Evolutionary conservation across 1,140 invertebrate species (phyloP).

Genomic region (Anastatus disparis): DNA sequence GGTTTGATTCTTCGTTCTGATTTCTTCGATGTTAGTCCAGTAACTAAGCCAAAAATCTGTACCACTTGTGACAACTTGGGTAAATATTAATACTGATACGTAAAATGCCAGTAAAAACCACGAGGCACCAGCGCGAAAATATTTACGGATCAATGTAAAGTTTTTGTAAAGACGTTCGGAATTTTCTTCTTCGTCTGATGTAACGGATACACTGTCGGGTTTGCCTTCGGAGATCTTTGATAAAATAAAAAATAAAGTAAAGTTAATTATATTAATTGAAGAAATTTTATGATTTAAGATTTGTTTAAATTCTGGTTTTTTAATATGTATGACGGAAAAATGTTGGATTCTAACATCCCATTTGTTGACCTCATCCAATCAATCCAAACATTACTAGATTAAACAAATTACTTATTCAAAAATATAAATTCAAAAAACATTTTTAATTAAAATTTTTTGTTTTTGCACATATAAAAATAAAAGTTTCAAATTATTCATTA

Average conservation of each 20-base stretch:
- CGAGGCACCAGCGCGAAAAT: slow-evolving; percentile 76
- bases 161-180: slow-evolving; percentile 12
- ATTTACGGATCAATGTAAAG: slow-evolving; percentile 52
- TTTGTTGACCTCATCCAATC: too few relatives aligned
- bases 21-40: slow-evolving; percentile 73
- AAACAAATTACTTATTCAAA: too few relatives aligned
- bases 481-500: too few relatives aligned
- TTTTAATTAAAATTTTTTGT: too few relatives aligned
- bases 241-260: not conserved
- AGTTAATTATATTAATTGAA: not conserved
- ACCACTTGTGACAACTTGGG: slow-evolving; percentile 76
- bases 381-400: too few relatives aligned
- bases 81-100: slow-evolving; percentile 71
- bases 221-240: not conserved
- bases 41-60: slow-evolving; percentile 84
- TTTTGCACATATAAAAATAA: too few relatives aligned
- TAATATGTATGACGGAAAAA: too few relatives aligned
- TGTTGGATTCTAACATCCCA: too few relatives aligned
- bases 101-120: slow-evolving; percentile 70
- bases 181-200: not conserved
- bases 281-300: not conserved
- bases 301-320: too few relatives aligned
- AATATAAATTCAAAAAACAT: too few relatives aligned
- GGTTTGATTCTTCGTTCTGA: slow-evolving; percentile 32
- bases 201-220: not conserved